Conservation (phyloP, 1,140 invertebrate species). For the Euura saliciscinereae region DNA sequence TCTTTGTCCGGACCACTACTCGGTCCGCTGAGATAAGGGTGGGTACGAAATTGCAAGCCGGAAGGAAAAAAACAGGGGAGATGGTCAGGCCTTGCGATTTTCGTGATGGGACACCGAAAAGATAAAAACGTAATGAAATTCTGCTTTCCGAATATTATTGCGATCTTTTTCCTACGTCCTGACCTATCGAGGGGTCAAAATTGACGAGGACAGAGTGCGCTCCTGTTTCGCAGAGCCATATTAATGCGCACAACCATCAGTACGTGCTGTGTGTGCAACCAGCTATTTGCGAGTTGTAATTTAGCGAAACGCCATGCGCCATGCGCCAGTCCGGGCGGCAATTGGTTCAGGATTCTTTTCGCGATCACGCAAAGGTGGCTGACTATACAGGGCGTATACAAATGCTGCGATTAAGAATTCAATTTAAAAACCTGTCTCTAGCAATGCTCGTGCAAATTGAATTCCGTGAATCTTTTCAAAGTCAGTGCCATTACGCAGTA, state of each 20-base stretch:
- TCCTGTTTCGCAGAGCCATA: too few species aligned
- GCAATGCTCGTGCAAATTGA: slow-evolving; percentile 5
- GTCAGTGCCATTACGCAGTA: background rate
- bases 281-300: background rate
- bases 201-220: too few species aligned
- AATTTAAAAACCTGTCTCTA: slow-evolving; percentile 2
- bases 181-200: too few species aligned
- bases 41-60: background rate
- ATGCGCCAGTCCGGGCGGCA: background rate
- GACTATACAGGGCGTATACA: background rate
- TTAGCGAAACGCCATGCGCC: background rate
- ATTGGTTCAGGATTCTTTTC: background rate
- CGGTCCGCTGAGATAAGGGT: background rate
- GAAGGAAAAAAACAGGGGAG: background rate
- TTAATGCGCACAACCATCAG: background rate
- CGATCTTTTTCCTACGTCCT: background rate
- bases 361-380: background rate
- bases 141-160: slow-evolving; percentile 4
- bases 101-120: background rate
- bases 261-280: background rate
- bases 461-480: slow-evolving; percentile 3
- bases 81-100: background rate
- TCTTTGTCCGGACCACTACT: background rate
- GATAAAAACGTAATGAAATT: slow-evolving; percentile 7
- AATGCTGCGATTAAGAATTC: slow-evolving; percentile 1